phyloP scores from a whole-genome alignment of 2,888 invertebrate genomes.

The Perdita meconis region DNA sequence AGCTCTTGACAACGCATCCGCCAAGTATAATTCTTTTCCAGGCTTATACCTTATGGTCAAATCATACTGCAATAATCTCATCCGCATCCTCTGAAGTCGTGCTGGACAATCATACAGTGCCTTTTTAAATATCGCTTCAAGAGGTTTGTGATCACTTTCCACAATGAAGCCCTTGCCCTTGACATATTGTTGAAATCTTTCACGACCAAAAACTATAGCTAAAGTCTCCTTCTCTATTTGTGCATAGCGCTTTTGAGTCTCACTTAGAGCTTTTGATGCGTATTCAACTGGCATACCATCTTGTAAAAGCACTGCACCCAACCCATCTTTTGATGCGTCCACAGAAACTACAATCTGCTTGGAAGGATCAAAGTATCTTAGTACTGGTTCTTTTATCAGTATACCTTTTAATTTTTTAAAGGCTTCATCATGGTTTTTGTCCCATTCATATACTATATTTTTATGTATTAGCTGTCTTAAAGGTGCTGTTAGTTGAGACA shows the following conservation, averaged over 20 bases:
- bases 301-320: not conserved
- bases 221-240: not conserved
- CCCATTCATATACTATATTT: not conserved
- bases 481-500: not conserved
- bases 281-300: not conserved
- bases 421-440: fast-evolving
- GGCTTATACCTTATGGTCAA: not conserved
- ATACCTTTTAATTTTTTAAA: not conserved
- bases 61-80: not conserved
- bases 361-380: not conserved
- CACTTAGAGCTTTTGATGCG: not conserved
- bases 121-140: not conserved
- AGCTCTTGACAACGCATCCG: not conserved
- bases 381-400: not conserved
- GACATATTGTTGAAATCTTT: not conserved
- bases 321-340: not conserved
- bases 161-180: not conserved
- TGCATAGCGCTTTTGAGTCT: not conserved
- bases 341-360: not conserved
- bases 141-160: not conserved
- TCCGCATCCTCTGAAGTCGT: not conserved
- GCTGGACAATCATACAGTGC: not conserved
- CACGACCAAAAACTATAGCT: not conserved
- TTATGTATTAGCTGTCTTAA: not conserved
- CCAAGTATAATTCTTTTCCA: not conserved